A percentile compares a stretch with the other conserved stretches of the same genome.
These are phyloP conservation scores for Sorex araneus DNA, from an alignment of 2,113 vertebrate species.

Conservation along the genomic window DNA sequence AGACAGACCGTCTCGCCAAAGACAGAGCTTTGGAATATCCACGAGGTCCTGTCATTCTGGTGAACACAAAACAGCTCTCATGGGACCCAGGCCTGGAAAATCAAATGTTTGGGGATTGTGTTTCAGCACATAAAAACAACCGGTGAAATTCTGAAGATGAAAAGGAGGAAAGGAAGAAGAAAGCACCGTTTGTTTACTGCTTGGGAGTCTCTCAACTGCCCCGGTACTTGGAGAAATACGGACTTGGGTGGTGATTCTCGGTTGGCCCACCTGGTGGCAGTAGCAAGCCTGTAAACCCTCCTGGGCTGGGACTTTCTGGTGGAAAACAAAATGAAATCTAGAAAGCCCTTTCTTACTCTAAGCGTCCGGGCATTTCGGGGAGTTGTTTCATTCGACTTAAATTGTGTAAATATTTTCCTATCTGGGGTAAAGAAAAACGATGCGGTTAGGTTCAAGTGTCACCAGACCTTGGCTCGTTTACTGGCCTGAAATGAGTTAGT, in stretches of 20 bases:
- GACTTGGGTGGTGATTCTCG: neutral
- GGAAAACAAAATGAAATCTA: neutral
- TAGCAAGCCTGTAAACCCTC: neutral
- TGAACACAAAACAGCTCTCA: neutral
- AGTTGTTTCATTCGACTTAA: conserved; percentile 26
- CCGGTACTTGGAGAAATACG: neutral
- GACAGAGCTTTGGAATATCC: neutral
- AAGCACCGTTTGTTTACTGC: neutral
- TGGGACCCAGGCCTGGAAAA: neutral
- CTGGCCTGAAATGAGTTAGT: neutral
- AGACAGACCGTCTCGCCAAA: neutral
- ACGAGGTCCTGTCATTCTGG: neutral
- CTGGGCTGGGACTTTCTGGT: rapidly evolving
- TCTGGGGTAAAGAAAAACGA: conserved; percentile 1
- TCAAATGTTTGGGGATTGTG: neutral
- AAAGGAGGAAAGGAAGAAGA: neutral
- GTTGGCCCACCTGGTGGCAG: conserved; percentile 71
- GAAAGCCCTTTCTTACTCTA: neutral
- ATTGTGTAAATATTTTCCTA: neutral
- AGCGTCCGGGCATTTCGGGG: neutral
- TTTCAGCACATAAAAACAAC: neutral
- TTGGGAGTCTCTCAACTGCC: too few relatives aligned
- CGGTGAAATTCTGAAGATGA: neutral
- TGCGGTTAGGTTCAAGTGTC: neutral
- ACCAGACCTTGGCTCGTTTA: neutral